Base-by-base conservation (phyloP, 2,888 invertebrate genomes). In the Poecilobothrus nobilitatus region DNA sequence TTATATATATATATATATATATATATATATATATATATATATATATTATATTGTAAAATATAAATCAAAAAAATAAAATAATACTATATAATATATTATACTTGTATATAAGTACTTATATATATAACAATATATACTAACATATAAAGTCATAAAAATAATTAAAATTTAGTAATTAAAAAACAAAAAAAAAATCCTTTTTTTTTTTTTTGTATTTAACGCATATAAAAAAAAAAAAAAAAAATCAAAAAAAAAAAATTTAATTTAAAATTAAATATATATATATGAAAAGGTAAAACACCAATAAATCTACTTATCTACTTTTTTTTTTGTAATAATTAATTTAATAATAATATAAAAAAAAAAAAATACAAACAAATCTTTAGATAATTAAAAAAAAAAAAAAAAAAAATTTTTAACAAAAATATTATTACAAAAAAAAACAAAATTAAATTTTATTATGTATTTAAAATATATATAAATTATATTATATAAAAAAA, bases 231-330 rank as follows among this genome's bases (percentile, higher is more conserved):
- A 53, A 15, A 44, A 10, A 44, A 9, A 44, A 53, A 18, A n/a
- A 18, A 12, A 15, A 15, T 53, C 12, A 53, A 18, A 18, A 1
- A 53, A 53, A 53, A 53, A 53, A 53, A 53, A 53, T 27, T n/a
- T n/a, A n/a, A n/a, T n/a, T n/a, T 10, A 15, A 44, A 15, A 44
- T 12, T 12, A 44, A 15, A 44, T 53, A 53, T 53, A 53, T 2
- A 18, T 53, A 53, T 53, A 53, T 53, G 53, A 18, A 53, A 53
- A 53, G 53, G 53, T 53, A 53, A 53, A 53, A 53, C 53, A 53
- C 53, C 53, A 53, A 53, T 53, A 53, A 53, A 53, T 18, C 15
- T 53, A 53, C 53, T 53, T 18, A 6, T 53, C 53, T 18, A 18
- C n/a, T 18, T 53, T 53, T 44, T 44, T 44, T 12, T 53, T 53